Evolutionary conservation across 1,140 invertebrate species (phyloP).

Genomic region (Melipona quadrifasciata): DNA sequence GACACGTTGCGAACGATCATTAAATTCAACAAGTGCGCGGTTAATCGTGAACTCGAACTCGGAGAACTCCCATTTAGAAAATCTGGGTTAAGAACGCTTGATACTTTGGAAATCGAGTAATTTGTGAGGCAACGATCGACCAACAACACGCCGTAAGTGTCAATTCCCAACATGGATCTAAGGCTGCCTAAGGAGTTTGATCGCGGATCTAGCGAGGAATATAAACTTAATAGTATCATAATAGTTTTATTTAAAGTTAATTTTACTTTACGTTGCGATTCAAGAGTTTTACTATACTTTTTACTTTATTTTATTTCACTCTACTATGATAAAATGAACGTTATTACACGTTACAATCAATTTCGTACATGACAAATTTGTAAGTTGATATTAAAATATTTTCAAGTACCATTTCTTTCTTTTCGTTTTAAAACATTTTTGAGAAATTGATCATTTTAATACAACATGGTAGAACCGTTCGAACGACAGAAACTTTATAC

Average conservation of each 20-base stretch:
- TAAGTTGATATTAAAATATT: neutral
- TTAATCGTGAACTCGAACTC: neutral
- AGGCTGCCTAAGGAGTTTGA: neutral
- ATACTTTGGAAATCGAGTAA: neutral
- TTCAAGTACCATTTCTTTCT: neutral
- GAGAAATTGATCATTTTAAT: neutral
- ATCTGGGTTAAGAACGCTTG: conserved; percentile 41
- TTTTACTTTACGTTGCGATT: neutral
- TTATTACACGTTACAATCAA: too few relatives aligned
- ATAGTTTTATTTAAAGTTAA: neutral
- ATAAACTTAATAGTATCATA: neutral
- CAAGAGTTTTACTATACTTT: neutral
- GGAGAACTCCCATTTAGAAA: conserved; percentile 34
- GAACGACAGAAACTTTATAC: neutral
- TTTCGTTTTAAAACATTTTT: neutral
- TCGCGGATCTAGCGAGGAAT: neutral
- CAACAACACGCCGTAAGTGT: neutral
- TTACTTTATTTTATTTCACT: neutral
- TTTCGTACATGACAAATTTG: too few relatives aligned
- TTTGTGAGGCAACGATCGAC: conserved; percentile 15
- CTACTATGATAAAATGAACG: neutral
- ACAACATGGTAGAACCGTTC: too few relatives aligned
- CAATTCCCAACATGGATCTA: neutral
- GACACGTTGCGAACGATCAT: neutral
- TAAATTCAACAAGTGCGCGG: neutral